Base-by-base conservation (phyloP, 2,113 vertebrate species). In the Microtus ochrogaster region DNA sequence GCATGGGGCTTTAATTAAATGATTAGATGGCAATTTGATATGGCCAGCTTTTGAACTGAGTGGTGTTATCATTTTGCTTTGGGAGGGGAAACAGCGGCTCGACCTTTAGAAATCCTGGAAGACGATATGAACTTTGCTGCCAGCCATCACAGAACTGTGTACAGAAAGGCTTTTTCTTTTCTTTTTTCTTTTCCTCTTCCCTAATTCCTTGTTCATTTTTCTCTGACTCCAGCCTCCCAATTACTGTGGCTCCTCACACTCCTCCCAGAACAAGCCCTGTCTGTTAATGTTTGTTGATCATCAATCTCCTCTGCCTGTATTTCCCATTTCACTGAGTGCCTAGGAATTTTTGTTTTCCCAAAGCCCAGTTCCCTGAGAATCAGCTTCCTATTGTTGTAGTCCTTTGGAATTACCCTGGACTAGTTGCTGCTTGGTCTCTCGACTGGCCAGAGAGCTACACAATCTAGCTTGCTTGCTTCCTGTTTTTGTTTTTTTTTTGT, bases 1-100 rank as follows among this genome's bases (percentile, higher is more conserved):
- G 98, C 96, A 68, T 41, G 96, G 92, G 95, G 97, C 96, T 98
- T 98, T 98, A 98, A 98, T 98, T 98, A 98, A 98, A 97, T 96
- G 97, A 97, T 98, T 98, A 98, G 98, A 98, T 98, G 97, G 97
- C 97, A 98, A 97, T 98, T 98, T 97, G 96, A 95, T 98, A 95
- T 91, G 97, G 96, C 97, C 98, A 96, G 97, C 96, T 96, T 98
- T 98, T 98, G 98, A 97, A 97, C 92, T 97, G 96, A 96, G 74
- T 98, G 76, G 0, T 97, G 97, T 97, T 98, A 91, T 96, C 96
- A 89, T 96, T 97, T 97, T 44, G 94, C 89, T 98, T 98, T 72
- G 94, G 97, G 95, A 89, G 85, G 90, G 95, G 93, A 97, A 97
- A 96, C 3, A 87, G 81, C 90, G 94, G 90, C 97, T 98, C 94